Evolutionary conservation across 2,797 vertebrate genomes (phyloP).

Genomic region (Poeciliopsis turneri): DNA sequence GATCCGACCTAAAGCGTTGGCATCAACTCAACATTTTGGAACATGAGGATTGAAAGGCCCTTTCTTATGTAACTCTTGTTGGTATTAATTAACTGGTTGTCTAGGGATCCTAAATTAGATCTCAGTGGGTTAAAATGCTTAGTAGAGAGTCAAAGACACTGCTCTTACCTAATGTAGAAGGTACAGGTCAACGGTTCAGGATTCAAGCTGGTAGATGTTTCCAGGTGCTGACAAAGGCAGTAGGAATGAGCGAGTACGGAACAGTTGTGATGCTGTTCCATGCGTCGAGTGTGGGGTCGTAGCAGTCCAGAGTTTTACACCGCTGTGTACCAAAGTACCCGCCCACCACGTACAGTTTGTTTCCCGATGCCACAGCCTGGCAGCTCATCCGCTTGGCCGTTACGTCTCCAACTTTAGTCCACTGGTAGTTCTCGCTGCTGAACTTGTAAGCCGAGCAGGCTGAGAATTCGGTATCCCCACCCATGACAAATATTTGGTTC

Average conservation of each 20-base stretch:
- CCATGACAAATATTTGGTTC: conserved; percentile 99
- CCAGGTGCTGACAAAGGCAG: conserved; percentile 99
- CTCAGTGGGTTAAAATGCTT: neutral
- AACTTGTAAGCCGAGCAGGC: conserved; percentile 98
- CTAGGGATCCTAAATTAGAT: neutral
- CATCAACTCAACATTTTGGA: neutral
- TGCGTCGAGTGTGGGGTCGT: conserved; percentile 92
- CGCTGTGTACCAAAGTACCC: conserved; percentile 98
- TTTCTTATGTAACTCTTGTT: neutral
- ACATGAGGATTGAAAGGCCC: neutral
- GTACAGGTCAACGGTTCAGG: conserved; percentile 15
- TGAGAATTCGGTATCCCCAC: conserved; percentile 96
- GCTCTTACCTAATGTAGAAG: conserved; percentile 66
- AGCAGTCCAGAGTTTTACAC: conserved; percentile 98
- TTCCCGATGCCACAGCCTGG: conserved; percentile 97
- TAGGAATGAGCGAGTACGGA: conserved; percentile 97
- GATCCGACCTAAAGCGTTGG: neutral
- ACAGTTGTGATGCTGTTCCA: conserved; percentile 99
- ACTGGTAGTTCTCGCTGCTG: conserved; percentile 96
- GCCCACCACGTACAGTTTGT: conserved; percentile 98
- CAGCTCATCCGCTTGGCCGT: conserved; percentile 99
- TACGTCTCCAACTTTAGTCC: conserved; percentile 99
- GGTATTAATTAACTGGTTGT: neutral
- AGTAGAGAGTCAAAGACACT: neutral
- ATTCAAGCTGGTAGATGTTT: conserved; percentile 94